A percentile compares a stretch with the other conserved stretches of the same genome.
phyloP scores from a whole-genome alignment of 2,797 vertebrate species.

The Nannoperca australis region DNA sequence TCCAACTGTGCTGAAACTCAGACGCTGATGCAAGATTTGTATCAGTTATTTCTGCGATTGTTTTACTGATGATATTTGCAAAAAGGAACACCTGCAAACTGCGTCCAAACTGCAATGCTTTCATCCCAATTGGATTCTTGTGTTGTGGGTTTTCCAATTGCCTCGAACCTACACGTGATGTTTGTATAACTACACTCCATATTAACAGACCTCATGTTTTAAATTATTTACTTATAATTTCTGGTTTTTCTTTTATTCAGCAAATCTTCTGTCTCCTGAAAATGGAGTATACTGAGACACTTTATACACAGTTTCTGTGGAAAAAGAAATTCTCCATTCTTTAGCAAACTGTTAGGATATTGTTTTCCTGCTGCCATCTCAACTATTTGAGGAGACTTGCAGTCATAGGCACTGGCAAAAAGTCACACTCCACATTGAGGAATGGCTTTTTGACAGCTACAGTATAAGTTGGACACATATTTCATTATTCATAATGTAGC shows the following conservation, averaged over 20 bases:
- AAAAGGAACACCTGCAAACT: neutral
- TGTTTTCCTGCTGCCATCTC: neutral
- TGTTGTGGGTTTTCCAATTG: neutral
- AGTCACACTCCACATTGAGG: neutral
- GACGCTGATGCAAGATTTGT: neutral
- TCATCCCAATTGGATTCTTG: neutral
- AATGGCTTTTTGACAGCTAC: neutral
- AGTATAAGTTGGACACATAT: neutral
- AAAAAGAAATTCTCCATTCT: neutral
- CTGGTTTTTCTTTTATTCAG: neutral
- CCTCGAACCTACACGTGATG: neutral
- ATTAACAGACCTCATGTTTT: neutral
- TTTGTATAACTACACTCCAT: neutral
- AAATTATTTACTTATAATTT: neutral
- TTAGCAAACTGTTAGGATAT: neutral
- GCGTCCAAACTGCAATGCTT: neutral
- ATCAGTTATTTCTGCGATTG: neutral
- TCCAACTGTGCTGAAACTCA: slow-evolving; percentile 8
- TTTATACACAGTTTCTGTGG: neutral
- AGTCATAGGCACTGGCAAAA: neutral
- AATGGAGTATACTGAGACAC: neutral
- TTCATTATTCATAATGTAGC: neutral
- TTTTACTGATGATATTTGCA: neutral
- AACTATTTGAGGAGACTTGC: neutral
- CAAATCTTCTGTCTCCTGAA: neutral